phyloP scores from a whole-genome alignment of 23 tunicate genomes.

The Ascidia mentula region DNA sequence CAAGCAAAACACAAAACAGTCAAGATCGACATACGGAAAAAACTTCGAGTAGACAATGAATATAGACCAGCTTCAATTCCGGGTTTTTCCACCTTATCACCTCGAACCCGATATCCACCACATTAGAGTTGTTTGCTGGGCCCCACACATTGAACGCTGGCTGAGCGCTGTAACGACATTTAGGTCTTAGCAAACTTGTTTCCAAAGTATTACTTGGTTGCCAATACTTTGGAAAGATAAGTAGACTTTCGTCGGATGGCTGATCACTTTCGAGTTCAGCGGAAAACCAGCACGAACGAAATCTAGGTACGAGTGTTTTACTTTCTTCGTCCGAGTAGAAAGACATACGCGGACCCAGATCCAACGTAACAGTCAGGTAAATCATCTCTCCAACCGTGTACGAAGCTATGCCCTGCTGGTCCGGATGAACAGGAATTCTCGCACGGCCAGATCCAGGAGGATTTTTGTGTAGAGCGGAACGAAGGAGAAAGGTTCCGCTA shows the following conservation, averaged over 20 bases:
- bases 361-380: not conserved
- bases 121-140: not conserved
- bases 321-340: not conserved
- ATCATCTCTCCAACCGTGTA: conserved; percentile 6
- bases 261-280: not conserved
- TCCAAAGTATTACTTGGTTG: not conserved
- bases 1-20: not conserved
- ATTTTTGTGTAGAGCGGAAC: conserved; percentile 5
- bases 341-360: not conserved
- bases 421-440: conserved; percentile 7
- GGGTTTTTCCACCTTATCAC: not conserved
- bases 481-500: not conserved
- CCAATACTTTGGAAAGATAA: not conserved
- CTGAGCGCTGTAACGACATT: not conserved
- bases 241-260: not conserved
- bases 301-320: not conserved
- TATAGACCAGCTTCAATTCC: not conserved
- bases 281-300: not conserved
- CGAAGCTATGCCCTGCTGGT: not conserved
- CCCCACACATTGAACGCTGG: not conserved
- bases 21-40: not conserved
- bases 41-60: not conserved
- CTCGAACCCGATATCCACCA: not conserved
- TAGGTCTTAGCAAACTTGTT: not conserved
- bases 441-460: not conserved